Base-by-base conservation (phyloP, 2,113 vertebrate genomes). In the Ophthalmolycus amberensis region DNA sequence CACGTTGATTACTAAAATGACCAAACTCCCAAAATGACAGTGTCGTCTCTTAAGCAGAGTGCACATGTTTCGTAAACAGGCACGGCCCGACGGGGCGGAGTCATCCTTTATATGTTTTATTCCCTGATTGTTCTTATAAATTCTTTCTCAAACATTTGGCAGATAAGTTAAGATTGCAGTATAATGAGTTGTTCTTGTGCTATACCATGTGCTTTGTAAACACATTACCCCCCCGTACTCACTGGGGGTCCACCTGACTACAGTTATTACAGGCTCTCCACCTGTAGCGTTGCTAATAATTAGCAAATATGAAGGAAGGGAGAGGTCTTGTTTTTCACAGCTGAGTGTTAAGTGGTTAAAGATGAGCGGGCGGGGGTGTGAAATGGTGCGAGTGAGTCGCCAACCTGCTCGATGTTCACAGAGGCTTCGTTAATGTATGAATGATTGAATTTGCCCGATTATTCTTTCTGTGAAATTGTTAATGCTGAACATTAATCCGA, bases 201-300 rank as follows among this genome's bases (percentile, higher is more conserved):
- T 89, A 69, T 84, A 84, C 65, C 83, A 66, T 88, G 87, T 91
- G 91, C 83, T 81, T 38, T 80, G 87, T 87, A 89, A 90, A 92
- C 92, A 90, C 82, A 69, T 9, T 12, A n/a, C 16, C 48, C 34
- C 67, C 42, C 63, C 34, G 0, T 52, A 44, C 56, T 68, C 69
- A 54, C 40, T 3, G 4, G 20, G 42, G 78, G 63, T 9, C 64
- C 77, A 22, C 66, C 73, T 85, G 74, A 71, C 42, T 68, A 38
- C 69, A 67, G 54, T 29, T 77, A 27, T 27, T 18, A 67, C 64
- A 67, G 25, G 42, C 25, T 27, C 46, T 5, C 29, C 81, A 67
- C 66, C 71, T 85, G 74, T 27, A 20, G 71, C 79, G 85, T 81
- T 84, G 85, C 72, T 75, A 48, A 81, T 71, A 54, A 82, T 81